Evolutionary conservation across 2,797 vertebrate species (phyloP), one percentile per base, ranked within the genome.

Genomic region (Acridotheres tristis): DNA sequence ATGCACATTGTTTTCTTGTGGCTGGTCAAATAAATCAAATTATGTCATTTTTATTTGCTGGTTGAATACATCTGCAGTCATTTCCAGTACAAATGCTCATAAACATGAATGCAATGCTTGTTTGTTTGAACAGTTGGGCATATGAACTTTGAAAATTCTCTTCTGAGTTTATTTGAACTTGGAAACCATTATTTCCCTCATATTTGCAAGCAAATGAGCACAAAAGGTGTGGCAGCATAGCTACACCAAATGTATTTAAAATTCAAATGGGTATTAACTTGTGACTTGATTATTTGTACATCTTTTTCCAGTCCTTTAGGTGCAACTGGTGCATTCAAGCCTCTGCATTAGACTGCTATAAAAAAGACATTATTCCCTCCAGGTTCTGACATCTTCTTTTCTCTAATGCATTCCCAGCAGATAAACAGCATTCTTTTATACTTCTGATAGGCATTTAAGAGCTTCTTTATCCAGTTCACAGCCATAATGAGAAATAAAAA

Each of bases 401-500:
- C 61, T 58, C 47, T 89, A 71, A 57, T 3, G 0, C 38, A 5
- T 57, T 71, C 68, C 40, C 84, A 89, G 88, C 71, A 90, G 81
- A 91, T 27, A 72, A 94, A 88, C 45, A 86, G 8, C 51, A 51
- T 34, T 54, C 51, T 90, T 95, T 93, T 77, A 55, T 81, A 32
- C 34, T 71, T 63, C 32, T 59, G 43, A 63, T 51, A 51, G 76
- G 47, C 51, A 69, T 72, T 92, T 84, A 76, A 86, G 47, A 83
- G 88, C 66, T 87, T 50, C 71, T 89, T 75, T 77, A 59, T 38
- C 32, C 71, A 53, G 66, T n/a, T 68, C 34, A 8, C 16, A 50
- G 69, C 59, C 53, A 51, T 34, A 88, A 91, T 59, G 76, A 93
- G 85, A 94, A 93, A 84, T 69, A 91, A 93, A 94, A 88, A 78